Evolutionary conservation across 2,113 vertebrate species (phyloP).

Genomic region (human): GRCh38 chr17:81065001-81065500

Average conservation of each 20-base stretch:
- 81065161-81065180: accelerated
- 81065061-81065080: not conserved
- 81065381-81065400: not conserved
- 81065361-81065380: not conserved
- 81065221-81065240: not conserved
- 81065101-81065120: accelerated
- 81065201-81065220: not conserved
- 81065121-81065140: not conserved
- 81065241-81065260: not conserved
- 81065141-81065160: not conserved
- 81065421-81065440: not conserved
- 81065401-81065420: accelerated
- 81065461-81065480: not conserved
- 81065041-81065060: too few relatives aligned
- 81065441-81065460: not conserved
- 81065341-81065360: not conserved
- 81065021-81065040: accelerated
- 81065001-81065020: not conserved
- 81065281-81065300: too few relatives aligned
- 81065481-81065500: accelerated
- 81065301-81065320: too few relatives aligned
- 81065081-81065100: not conserved
- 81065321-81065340: accelerated
- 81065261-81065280: not conserved
- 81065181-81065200: not conserved